phyloP scores from a whole-genome alignment of 1,140 invertebrate species.

The Ooceraea biroi region DNA sequence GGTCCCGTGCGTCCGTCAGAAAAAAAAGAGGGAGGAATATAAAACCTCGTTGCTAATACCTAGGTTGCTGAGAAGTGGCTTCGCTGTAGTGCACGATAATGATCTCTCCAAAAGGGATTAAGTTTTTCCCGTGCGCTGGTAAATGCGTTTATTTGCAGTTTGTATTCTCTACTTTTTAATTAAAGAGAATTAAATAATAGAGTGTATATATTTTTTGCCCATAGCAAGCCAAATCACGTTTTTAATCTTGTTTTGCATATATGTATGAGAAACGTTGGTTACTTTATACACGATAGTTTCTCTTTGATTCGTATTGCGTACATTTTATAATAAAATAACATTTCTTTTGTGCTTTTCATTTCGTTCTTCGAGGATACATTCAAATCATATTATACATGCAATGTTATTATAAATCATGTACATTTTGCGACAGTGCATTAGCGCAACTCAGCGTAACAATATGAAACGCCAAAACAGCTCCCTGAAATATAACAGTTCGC shows the following conservation, averaged over 20 bases:
- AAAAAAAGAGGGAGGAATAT: not conserved
- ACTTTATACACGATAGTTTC: not conserved
- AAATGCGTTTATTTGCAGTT: not conserved
- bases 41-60: slow-evolving; percentile 8
- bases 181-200: not conserved
- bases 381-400: not conserved
- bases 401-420: not conserved
- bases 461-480: not conserved
- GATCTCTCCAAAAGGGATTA: slow-evolving; percentile 34
- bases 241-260: not conserved
- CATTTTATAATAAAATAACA: no score
- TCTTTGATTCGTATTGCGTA: no score
- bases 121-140: not conserved
- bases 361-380: not conserved
- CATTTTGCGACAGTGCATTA: not conserved
- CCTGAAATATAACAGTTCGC: slow-evolving; percentile 3
- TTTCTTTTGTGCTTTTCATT: not conserved
- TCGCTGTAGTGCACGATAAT: slow-evolving; percentile 16
- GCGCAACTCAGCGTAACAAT: not conserved
- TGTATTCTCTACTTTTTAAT: slow-evolving; percentile 1
- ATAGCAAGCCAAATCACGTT: not conserved
- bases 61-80: slow-evolving; percentile 4
- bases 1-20: slow-evolving; percentile 12
- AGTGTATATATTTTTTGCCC: not conserved
- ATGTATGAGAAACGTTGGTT: not conserved